Percentiles rank a stretch among this genome's conserved stretches.
These are phyloP conservation scores for Calliphora vicina DNA, from an alignment of 1,140 invertebrate genomes.

Conservation along the genomic window DNA sequence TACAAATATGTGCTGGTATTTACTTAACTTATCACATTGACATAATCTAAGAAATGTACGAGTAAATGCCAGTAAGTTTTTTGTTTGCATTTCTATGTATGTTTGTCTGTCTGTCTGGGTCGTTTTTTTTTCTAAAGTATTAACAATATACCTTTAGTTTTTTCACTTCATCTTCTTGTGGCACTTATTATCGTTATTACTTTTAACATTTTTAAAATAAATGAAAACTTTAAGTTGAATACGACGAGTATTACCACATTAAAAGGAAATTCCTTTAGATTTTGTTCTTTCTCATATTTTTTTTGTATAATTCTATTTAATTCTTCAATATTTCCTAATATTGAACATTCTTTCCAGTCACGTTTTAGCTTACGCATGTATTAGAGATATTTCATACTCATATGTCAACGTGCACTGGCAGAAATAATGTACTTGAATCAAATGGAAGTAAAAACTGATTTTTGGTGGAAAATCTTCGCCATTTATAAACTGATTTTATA, in stretches of 20 bases:
- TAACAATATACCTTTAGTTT: background rate
- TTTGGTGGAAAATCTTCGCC: no score
- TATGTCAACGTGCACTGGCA: background rate
- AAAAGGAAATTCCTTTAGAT: background rate
- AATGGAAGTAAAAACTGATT: no score
- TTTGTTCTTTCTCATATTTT: background rate
- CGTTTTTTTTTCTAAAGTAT: no score
- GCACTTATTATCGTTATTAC: background rate
- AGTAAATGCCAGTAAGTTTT: background rate
- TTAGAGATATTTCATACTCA: background rate
- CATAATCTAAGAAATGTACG: slow-evolving; percentile 17
- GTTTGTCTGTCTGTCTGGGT: no score
- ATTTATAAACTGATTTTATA: no score
- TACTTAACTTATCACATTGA: slow-evolving; percentile 26
- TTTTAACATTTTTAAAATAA: background rate
- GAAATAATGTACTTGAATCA: no score
- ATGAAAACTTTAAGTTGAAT: slow-evolving; percentile 16
- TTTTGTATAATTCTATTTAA: slow-evolving; percentile 2
- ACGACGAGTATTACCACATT: background rate
- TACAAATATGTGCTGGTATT: slow-evolving; percentile 16
- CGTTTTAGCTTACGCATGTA: slow-evolving; percentile 17
- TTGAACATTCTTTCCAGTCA: slow-evolving; percentile 23
- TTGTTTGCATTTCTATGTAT: no score
- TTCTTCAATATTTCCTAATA: background rate
- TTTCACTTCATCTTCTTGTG: background rate